Conservation (phyloP, 2,797 vertebrate species). For the Malurus leucopterus region DNA sequence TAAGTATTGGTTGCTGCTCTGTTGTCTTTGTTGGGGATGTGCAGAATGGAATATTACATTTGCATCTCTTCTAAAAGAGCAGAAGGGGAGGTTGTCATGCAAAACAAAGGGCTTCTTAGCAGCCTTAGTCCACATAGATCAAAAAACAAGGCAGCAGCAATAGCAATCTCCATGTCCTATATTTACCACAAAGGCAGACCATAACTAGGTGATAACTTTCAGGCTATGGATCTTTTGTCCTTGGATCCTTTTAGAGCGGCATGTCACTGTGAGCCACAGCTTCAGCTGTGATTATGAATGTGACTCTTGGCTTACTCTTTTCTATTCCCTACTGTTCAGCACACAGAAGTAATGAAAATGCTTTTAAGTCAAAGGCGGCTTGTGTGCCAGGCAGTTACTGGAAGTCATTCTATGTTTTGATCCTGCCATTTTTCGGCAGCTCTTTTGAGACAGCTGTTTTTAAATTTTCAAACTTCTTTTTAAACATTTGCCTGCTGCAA, state of each 20-base stretch:
- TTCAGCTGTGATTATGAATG: background rate
- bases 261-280: background rate
- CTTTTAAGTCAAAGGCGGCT: background rate
- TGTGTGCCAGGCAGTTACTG: background rate
- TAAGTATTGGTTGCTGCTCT: background rate
- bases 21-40: background rate
- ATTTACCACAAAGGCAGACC: background rate
- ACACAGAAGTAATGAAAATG: background rate
- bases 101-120: background rate
- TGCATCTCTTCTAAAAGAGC: background rate
- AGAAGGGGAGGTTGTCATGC: background rate
- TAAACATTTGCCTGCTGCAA: background rate
- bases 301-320: background rate
- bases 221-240: background rate
- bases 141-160: background rate
- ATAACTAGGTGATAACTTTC: background rate
- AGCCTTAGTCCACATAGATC: accelerated
- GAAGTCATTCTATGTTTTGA: conserved; percentile 1
- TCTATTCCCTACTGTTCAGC: background rate
- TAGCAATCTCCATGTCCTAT: background rate
- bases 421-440: background rate
- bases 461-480: background rate
- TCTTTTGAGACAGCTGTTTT: background rate
- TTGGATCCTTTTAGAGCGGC: background rate
- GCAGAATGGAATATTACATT: background rate